Evolutionary conservation across 2,888 invertebrate species (phyloP).

Genomic region (Romanomermis culicivorax): DNA sequence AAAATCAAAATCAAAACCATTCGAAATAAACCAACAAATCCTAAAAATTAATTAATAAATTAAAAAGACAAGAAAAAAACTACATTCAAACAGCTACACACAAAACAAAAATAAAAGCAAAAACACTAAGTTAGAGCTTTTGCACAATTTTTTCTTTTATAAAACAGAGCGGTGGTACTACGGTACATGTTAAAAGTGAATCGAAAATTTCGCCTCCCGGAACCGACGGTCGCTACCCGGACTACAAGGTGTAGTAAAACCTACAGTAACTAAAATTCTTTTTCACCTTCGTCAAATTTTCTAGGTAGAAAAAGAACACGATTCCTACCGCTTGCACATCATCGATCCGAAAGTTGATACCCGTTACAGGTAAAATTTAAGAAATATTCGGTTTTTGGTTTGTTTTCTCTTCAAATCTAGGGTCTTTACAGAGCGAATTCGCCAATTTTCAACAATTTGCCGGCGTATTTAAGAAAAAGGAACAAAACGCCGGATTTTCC

Average conservation of each 20-base stretch:
- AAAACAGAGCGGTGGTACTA: background rate
- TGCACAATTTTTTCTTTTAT: too few species aligned
- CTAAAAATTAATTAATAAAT: too few species aligned
- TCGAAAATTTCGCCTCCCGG: background rate
- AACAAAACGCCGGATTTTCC: conserved; percentile 10
- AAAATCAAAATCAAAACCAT: too few species aligned
- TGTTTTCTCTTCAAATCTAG: background rate
- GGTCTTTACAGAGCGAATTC: conserved; percentile 16
- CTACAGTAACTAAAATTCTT: background rate
- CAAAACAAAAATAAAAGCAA: too few species aligned
- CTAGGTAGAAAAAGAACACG: conserved; percentile 20
- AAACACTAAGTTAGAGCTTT: too few species aligned
- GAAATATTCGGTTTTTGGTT: too few species aligned
- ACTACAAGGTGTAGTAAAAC: background rate
- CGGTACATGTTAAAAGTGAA: background rate
- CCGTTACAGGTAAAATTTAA: background rate
- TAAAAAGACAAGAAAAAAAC: too few species aligned
- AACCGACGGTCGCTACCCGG: background rate
- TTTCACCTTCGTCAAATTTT: background rate
- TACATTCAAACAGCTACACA: too few species aligned
- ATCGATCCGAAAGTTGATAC: conserved; percentile 26
- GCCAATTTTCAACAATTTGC: conserved; percentile 18
- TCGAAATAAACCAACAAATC: too few species aligned
- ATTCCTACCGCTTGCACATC: conserved; percentile 25
- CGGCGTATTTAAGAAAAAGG: conserved; percentile 15